These are phyloP conservation scores for Xenopus petersii DNA, from an alignment of 2,797 vertebrate genomes.

Conservation along the genomic window DNA sequence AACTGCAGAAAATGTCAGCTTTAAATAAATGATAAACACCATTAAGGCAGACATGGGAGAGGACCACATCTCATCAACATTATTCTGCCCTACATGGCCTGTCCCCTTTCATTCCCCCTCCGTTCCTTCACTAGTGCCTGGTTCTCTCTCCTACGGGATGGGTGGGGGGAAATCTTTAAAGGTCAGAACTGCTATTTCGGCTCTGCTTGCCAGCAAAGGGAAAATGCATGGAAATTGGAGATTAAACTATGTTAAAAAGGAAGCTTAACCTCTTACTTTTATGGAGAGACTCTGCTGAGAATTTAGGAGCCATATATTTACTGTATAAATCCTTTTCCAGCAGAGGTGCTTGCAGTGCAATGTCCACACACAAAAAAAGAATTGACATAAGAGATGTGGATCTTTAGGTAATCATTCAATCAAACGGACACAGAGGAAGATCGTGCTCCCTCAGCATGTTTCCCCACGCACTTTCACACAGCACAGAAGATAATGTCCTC, in stretches of 20 bases:
- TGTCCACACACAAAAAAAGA: too few species aligned
- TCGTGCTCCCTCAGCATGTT: too few species aligned
- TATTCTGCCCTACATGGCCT: constrained; percentile 48
- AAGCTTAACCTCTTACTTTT: constrained; percentile 31
- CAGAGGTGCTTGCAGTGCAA: too few species aligned
- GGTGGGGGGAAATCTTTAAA: constrained; percentile 25
- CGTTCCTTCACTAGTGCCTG: constrained; percentile 11
- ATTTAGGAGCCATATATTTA: background rate
- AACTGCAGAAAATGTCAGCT: constrained; percentile 45
- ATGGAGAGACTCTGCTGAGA: background rate
- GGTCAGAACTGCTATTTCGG: constrained; percentile 35
- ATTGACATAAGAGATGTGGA: too few species aligned
- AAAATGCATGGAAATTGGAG: constrained; percentile 21
- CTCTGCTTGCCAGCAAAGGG: constrained; percentile 31
- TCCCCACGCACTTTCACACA: too few species aligned
- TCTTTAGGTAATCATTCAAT: too few species aligned
- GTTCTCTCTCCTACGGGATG: constrained; percentile 2
- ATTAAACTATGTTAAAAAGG: constrained; percentile 17
- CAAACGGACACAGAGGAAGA: too few species aligned
- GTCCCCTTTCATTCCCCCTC: constrained; percentile 13
- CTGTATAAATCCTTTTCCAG: background rate
- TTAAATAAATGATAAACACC: constrained; percentile 49
- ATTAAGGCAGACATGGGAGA: constrained; percentile 46
- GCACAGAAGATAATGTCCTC: too few species aligned
- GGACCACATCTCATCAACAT: constrained; percentile 44